These are phyloP conservation scores for Sebastes itinus DNA, from an alignment of 2,797 vertebrate species.

Conservation along the genomic window DNA sequence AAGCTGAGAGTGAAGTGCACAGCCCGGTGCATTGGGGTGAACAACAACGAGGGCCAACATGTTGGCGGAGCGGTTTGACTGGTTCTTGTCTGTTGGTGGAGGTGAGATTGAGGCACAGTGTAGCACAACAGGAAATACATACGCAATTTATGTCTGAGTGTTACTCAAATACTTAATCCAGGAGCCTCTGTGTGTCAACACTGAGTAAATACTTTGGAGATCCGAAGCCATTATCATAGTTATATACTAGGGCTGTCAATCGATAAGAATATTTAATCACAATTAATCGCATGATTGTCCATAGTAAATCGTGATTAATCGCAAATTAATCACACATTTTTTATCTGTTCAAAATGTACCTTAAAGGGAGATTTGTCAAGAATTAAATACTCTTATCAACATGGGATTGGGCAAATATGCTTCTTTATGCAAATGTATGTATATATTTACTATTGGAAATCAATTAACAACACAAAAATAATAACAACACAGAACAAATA, in stretches of 20 bases:
- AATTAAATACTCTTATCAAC: no score
- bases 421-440: no score
- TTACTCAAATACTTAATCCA: background rate
- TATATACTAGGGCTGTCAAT: no score
- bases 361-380: no score
- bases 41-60: slow-evolving; percentile 26
- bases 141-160: background rate
- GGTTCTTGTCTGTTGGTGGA: slow-evolving; percentile 36
- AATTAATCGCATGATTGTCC: no score
- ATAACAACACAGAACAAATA: no score
- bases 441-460: no score
- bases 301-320: accelerated
- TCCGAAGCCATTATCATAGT: background rate
- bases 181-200: background rate
- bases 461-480: no score
- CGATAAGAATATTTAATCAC: no score
- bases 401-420: no score
- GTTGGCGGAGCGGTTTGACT: slow-evolving; percentile 33
- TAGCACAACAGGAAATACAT: background rate
- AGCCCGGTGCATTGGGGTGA: background rate
- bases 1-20: background rate
- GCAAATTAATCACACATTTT: no score
- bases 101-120: background rate
- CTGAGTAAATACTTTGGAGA: background rate
- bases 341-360: no score